Percentiles rank a stretch among this genome's conserved stretches.
These are phyloP conservation scores for Drosophila meridiana DNA, from an alignment of 2,888 invertebrate genomes.

Conservation along the genomic window DNA sequence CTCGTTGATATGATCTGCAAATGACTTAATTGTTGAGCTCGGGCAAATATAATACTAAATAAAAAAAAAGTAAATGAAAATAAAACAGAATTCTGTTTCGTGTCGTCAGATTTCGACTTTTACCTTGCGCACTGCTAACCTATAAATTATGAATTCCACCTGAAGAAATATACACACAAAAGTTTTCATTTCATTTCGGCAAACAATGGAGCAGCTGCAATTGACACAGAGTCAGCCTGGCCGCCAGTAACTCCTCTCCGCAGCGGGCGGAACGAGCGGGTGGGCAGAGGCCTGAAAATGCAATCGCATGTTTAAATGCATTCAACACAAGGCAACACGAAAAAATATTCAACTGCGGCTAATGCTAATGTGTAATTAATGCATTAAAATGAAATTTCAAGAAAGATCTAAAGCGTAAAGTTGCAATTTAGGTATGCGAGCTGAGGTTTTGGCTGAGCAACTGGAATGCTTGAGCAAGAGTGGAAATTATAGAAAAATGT, in stretches of 20 bases:
- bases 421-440: slow-evolving; percentile 26
- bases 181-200: slow-evolving; percentile 55
- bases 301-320: slow-evolving; percentile 59
- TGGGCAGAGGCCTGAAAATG: slow-evolving; percentile 21
- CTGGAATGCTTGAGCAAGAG: slow-evolving; percentile 38
- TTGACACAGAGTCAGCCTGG: slow-evolving; percentile 6
- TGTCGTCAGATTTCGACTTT: slow-evolving; percentile 36
- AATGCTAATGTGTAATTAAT: slow-evolving; percentile 72
- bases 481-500: slow-evolving; percentile 4
- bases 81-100: slow-evolving; percentile 54
- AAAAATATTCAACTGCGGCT: slow-evolving; percentile 17
- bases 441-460: slow-evolving; percentile 21
- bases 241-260: background rate
- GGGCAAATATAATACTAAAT: slow-evolving; percentile 7
- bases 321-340: slow-evolving; percentile 16
- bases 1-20: slow-evolving; percentile 48
- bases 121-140: slow-evolving; percentile 66
- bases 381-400: slow-evolving; percentile 62
- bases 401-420: slow-evolving; percentile 57
- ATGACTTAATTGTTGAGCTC: slow-evolving; percentile 56
- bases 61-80: slow-evolving; percentile 28
- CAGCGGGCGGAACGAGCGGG: background rate
- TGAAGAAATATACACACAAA: slow-evolving; percentile 30
- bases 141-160: slow-evolving; percentile 74
- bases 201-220: slow-evolving; percentile 59